Evolutionary conservation across 2,888 invertebrate species (phyloP), one percentile per base, ranked within the genome.

Genomic region (Parapristionchus giblindavisi): DNA sequence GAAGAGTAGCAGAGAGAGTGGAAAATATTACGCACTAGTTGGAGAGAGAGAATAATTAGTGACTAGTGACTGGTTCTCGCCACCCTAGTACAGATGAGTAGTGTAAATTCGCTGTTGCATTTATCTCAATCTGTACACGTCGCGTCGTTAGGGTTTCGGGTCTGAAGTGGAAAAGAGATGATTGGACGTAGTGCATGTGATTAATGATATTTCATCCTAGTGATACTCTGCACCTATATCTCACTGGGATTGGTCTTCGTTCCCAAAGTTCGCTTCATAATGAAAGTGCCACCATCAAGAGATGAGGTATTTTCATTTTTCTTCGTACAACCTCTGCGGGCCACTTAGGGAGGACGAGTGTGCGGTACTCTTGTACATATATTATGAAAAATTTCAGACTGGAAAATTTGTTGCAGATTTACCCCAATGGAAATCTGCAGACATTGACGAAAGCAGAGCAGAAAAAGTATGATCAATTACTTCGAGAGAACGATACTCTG

Each of bases 221-320:
- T 98, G 85, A 94, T 97, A 84, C 95, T 98, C 90, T 98, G 97
- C 90, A 95, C 96, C 90, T 96, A 96, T 90, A 92, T 99, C 78
- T 96, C 97, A 88, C 95, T 99, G 94, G 95, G 97, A 75, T 92
- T 99, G 85, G 95, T 99, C 88, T 99, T 98, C 91, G 93, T 96
- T 87, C 98, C 98, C 83, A 99, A 99, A 92, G 95, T 94, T 86
- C 89, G 94, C 92, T 82, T 94, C 94, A 86, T 94, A 52, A 77
- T 81, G 66, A 78, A 79, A 75, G 81, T 77, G n/a, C 80, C 84
- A 8, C 72, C 78, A 8, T 51, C 76, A 1, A 71, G 79, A 38
- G 79, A 83, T 36, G 84, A 83, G 56, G 80, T 78, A 63, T 70
- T 32, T 60, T 32, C 60, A 60, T 34, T 56, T 32, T 29, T 56